These are phyloP conservation scores for Colletes latitarsis DNA, from an alignment of 1,140 invertebrate species.

Conservation along the genomic window DNA sequence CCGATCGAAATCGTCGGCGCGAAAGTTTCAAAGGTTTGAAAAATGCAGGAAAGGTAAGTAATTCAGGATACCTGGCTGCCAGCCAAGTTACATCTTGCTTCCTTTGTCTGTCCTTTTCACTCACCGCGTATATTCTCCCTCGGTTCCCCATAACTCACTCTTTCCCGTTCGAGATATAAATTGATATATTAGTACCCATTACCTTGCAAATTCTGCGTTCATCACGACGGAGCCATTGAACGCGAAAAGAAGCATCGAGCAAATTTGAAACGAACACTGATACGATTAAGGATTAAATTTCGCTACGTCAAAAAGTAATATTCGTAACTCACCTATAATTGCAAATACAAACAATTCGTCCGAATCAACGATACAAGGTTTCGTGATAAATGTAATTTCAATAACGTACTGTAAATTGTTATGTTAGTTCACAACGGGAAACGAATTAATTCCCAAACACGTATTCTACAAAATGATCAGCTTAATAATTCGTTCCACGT, in stretches of 20 bases:
- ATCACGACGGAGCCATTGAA: no score
- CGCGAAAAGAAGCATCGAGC: not conserved
- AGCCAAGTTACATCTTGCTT: slow-evolving; percentile 11
- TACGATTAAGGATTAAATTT: not conserved
- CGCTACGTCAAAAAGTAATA: not conserved
- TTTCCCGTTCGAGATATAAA: slow-evolving; percentile 25
- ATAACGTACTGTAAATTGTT: slow-evolving; percentile 5
- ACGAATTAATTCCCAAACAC: not conserved
- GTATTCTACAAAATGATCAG: not conserved
- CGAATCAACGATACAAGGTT: not conserved
- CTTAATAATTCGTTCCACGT: not conserved
- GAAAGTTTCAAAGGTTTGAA: not conserved
- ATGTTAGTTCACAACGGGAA: not conserved
- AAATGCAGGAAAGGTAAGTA: slow-evolving; percentile 22
- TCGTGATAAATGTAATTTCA: not conserved
- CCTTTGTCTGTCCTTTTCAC: slow-evolving; percentile 9
- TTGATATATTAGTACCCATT: slow-evolving; percentile 38
- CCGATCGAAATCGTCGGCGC: not conserved
- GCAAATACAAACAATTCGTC: not conserved
- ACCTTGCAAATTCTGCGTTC: slow-evolving; percentile 1
- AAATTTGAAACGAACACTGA: not conserved
- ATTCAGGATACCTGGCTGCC: slow-evolving; percentile 16
- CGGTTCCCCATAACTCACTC: slow-evolving; percentile 33
- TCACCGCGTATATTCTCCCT: slow-evolving; percentile 5
- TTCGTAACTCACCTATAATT: no score